A percentile compares a stretch with the other conserved stretches of the same genome.
These are phyloP conservation scores for Forficula auricularia DNA, from an alignment of 1,140 invertebrate genomes.

Conservation along the genomic window DNA sequence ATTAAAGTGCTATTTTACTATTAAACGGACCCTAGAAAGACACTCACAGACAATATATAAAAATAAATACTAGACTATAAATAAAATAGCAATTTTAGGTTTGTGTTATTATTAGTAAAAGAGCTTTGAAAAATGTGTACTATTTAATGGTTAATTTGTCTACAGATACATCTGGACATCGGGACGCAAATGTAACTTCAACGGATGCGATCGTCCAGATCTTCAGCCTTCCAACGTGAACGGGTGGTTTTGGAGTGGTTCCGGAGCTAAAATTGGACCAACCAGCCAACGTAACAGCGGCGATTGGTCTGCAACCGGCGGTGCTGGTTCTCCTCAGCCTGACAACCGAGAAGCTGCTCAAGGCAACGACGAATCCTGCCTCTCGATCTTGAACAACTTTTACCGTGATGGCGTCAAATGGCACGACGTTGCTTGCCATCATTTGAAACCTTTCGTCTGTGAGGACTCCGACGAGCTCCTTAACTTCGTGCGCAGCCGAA, in stretches of 20 bases:
- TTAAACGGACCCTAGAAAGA: too few species aligned
- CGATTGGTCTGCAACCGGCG: slow-evolving; percentile 74
- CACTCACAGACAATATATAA: too few species aligned
- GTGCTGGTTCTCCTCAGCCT: slow-evolving; percentile 66
- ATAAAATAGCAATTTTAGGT: too few species aligned
- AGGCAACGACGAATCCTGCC: slow-evolving; percentile 76
- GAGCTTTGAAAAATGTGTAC: too few species aligned
- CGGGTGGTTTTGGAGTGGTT: slow-evolving; percentile 88
- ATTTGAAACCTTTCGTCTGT: slow-evolving; percentile 81
- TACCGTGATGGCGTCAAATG: slow-evolving; percentile 83
- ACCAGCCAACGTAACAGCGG: slow-evolving; percentile 71
- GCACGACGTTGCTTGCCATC: slow-evolving; percentile 82
- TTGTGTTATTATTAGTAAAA: too few species aligned
- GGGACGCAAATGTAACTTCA: slow-evolving; percentile 80
- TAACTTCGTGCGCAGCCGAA: slow-evolving; percentile 72
- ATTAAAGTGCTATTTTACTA: too few species aligned
- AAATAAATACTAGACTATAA: too few species aligned
- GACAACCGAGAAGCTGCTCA: slow-evolving; percentile 79
- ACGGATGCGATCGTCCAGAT: slow-evolving; percentile 71
- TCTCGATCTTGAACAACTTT: slow-evolving; percentile 80
- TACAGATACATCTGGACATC: slow-evolving; percentile 71
- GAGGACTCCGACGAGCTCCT: slow-evolving; percentile 83
- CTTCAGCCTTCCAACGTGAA: slow-evolving; percentile 74
- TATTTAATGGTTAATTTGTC: too few species aligned
- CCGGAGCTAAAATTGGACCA: slow-evolving; percentile 71